A percentile compares a stretch with the other conserved stretches of the same genome.
Conservation (phyloP, 2,888 invertebrate genomes). For the Coelinius sp. region DNA sequence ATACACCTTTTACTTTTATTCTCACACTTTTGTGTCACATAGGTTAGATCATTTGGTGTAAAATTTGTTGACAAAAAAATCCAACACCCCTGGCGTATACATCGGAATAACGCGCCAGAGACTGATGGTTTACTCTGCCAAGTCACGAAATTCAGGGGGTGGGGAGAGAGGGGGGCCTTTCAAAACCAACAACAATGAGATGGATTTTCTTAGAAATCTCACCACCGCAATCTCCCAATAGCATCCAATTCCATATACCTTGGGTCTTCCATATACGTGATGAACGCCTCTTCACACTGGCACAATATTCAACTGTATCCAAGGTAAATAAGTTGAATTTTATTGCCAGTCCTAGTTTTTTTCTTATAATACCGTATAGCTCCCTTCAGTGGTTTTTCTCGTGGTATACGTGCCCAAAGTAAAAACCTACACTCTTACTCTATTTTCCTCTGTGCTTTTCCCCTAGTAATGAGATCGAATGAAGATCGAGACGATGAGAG, state of each 20-base stretch:
- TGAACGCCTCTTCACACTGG: not conserved
- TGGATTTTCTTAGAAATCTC: slow-evolving; percentile 33
- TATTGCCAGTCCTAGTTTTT: slow-evolving; percentile 19
- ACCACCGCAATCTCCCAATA: slow-evolving; percentile 7
- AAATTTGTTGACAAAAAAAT: slow-evolving; percentile 23
- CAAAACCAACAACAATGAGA: slow-evolving; percentile 32
- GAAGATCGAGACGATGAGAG: not conserved
- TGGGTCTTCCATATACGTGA: not conserved
- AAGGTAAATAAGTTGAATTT: slow-evolving; percentile 33
- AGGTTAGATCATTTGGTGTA: slow-evolving; percentile 19
- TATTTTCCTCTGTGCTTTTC: not conserved
- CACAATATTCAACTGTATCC: slow-evolving; percentile 12
- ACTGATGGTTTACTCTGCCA: slow-evolving; percentile 12
- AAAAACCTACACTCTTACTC: not conserved
- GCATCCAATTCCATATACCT: not conserved
- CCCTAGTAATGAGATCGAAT: slow-evolving; percentile 21
- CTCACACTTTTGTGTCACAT: not conserved
- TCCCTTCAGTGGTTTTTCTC: not conserved
- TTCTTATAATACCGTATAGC: not conserved
- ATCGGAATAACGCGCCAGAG: not conserved
- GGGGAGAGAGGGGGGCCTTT: slow-evolving; percentile 26
- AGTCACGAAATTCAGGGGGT: slow-evolving; percentile 33
- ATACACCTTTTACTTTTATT: slow-evolving; percentile 4
- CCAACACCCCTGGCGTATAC: not conserved
- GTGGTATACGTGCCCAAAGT: slow-evolving; percentile 21